Conservation (phyloP, 2,113 vertebrate species). For the Rhinopomastus cyanomelas region DNA sequence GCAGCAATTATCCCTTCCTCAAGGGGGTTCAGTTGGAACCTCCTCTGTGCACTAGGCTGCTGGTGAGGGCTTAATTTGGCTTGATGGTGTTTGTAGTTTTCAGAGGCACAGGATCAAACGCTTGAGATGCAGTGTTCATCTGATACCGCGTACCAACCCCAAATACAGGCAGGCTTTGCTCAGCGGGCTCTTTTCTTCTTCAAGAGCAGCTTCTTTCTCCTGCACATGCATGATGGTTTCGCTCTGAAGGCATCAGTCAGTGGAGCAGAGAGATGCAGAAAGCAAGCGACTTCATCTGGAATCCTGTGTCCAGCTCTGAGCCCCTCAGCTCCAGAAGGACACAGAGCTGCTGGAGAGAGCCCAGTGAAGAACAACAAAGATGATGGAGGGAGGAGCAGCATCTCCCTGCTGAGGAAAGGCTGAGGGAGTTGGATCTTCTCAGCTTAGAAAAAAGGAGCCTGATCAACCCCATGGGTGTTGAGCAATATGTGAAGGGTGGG, state of each 20-base stretch:
- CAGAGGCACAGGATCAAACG: conserved; percentile 76
- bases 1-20: conserved; percentile 83
- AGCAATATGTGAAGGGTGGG: too few relatives aligned
- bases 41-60: conserved; percentile 75
- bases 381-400: too few relatives aligned
- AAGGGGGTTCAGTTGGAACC: conserved; percentile 74
- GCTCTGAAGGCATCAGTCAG: conserved; percentile 7
- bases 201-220: neutral
- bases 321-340: too few relatives aligned
- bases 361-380: too few relatives aligned
- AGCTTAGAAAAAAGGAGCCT: too few relatives aligned
- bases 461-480: too few relatives aligned
- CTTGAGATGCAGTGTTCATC: conserved; percentile 60
- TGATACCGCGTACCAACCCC: conserved; percentile 55
- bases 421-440: too few relatives aligned
- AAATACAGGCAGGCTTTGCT: conserved; percentile 48
- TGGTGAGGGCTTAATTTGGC: conserved; percentile 74
- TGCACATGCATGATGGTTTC: neutral
- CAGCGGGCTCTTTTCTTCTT: conserved; percentile 50
- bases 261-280: conserved; percentile 12
- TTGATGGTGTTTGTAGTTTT: conserved; percentile 73
- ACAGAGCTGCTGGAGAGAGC: too few relatives aligned
- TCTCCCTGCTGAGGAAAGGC: too few relatives aligned
- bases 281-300: conserved; percentile 44
- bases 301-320: too few relatives aligned